Base-by-base conservation (phyloP, 2,797 vertebrate genomes). In the Halcyon chelicuti region DNA sequence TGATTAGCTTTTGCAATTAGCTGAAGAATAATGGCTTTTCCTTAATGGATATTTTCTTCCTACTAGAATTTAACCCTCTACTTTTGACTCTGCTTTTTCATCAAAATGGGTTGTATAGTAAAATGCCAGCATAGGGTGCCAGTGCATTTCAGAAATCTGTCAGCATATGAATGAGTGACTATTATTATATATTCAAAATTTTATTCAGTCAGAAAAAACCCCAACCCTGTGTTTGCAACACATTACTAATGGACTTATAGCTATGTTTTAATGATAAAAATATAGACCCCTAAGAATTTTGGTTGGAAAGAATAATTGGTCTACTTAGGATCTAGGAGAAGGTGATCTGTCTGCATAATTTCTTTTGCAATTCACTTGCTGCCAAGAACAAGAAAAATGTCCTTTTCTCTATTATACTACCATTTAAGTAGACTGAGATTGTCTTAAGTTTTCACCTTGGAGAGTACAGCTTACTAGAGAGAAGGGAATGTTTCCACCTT, bases 21-120 rank as follows among this genome's bases (percentile, higher is more conserved):
- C 44, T 84, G 67, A 93, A 90, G 81, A 89, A 87, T 80, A 92
- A 96, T 93, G 63, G 22, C 51, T 86, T 94, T 94, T 88, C 31
- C 55, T 90, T 93, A 96, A 95, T 90, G 76, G 88, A 37, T 92
- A 70, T 96, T 92, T 96, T 95, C 22, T 92, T 90, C 62, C 90
- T 82, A 35, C 42, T 86, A 57, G 62, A 55, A n/a, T 89, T 88
- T 78, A 85, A 88, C 17, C 17, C 17, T 94, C 31, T 94, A 65
- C 42, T 81, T 91, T 80, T 52, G 31, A 73, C 60, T 76, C 35
- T 66, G 31, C 19, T 80, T 79, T 63, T 90, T 91, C 15, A 47
- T 61, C 42, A 46, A 44, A 74, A 61, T 80, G 18, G 9, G 12
- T 28, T 31, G 3, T 67, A 29, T 35, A 65, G 61, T 66, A 78